Base-by-base conservation (phyloP, 2,888 invertebrate genomes). In the Leptinotarsa juncta region DNA sequence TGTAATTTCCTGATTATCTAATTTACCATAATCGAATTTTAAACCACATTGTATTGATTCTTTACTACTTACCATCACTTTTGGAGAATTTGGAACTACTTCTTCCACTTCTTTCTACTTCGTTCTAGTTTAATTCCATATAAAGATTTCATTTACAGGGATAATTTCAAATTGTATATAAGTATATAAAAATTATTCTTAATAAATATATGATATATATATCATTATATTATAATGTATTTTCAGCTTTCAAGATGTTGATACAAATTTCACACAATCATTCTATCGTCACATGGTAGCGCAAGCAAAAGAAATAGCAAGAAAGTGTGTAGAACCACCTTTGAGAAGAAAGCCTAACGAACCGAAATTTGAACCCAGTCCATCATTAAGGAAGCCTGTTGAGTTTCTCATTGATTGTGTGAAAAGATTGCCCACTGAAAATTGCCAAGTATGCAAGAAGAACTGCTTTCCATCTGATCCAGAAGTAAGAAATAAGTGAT, bases 291-390 rank as follows among this genome's bases (percentile, higher is more conserved):
- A 91, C 84, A 90, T 94, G 78, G 85, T 90, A 74, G 92, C 90
- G 0, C 94, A 94, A 85, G 91, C 92, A 1, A 90, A 89, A 67
- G 94, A 94, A 87, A 91, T 93, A 74, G 92, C 92, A 1, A 89
- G 94, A 60, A 90, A 89, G 83, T 93, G 94, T 86, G 91, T 93
- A 0, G 92, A 94, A 83, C 91, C 93, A 4, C 93, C 94, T 0
- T 79, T 93, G 7, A 91, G 90, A 76, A 89, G 89, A 72, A 89
- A 89, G 75, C 83, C 84, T 51, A 89, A 89, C 78, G 89, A 89
- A 75, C 89, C 90, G 3, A 88, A 89, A 18, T 94, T 94, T 85
- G 87, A 89, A 74, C 91, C 92, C 0, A 88, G 88, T 53, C 92
- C 93, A 0, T 94, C 94, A 16, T 85, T 94, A 57, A 88, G 90